Evolutionary conservation across 2,797 vertebrate species (phyloP), one percentile per base, ranked within the genome.

Genomic region (Bufotes viridis): DNA sequence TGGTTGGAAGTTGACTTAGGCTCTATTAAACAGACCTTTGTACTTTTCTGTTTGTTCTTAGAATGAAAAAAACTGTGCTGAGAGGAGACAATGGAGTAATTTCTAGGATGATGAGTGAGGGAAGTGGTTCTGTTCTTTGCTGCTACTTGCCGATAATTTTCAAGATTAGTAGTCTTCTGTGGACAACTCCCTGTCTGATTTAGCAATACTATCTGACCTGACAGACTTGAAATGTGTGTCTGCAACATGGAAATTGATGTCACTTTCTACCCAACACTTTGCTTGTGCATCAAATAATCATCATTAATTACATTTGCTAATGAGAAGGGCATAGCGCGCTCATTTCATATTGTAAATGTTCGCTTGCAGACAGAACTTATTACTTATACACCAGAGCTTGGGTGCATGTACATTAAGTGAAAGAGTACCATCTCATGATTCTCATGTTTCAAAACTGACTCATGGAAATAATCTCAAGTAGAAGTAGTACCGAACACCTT

Each of bases 91-190:
- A 70, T 70, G 18, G 51, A 58, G 53, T 79, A 20, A 87, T 87
- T 78, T 83, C 55, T 34, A 87, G 75, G 72, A 70, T 60, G 74
- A 89, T 83, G 84, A 87, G 80, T 89, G 78, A 89, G 85, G 26
- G 34, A 72, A 78, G 57, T 83, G 63, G 42, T 89, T 89, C 15
- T 78, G 60, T 17, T 53, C 61, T 89, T 61, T 72, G 72, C 72
- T 72, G 22, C 24, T 34, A 81, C 83, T 85, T 85, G 88, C 74
- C 88, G 79, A 82, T 78, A 87, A 83, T 79, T 79, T 61, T 83
- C 17, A 61, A 79, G 82, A 80, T 79, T 84, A 84, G 74, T 80
- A 67, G 53, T 34, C 80, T 89, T 17, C 26, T 82, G n/a, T 24
- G 42, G 88, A 86, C 83, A 86, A 78, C 84, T 89, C 88, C 80